A percentile compares a stretch with the other conserved stretches of the same genome.
Evolutionary conservation across 1,140 invertebrate genomes (phyloP).

Genomic region (Megathymus violae): DNA sequence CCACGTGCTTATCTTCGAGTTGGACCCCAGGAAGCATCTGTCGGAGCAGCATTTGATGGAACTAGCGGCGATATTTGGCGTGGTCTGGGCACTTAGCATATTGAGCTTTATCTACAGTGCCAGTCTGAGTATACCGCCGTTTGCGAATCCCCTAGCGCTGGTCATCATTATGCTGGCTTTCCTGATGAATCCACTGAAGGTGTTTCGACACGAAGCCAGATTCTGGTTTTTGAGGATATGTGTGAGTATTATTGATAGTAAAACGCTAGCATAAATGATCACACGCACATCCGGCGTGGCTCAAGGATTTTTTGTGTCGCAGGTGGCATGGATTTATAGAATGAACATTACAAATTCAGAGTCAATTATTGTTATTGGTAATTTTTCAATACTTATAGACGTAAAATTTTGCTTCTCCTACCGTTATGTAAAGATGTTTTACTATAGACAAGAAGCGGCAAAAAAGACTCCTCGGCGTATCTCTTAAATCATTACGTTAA

Average conservation of each 20-base stretch:
- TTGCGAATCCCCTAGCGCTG: slow-evolving; percentile 94
- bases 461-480: no score
- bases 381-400: no score
- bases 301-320: no score
- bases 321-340: no score
- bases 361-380: no score
- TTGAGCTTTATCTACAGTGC: slow-evolving; percentile 93
- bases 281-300: no score
- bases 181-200: slow-evolving; percentile 95
- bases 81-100: slow-evolving; percentile 96
- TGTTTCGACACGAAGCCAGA: slow-evolving; percentile 96
- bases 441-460: no score
- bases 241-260: slow-evolving; percentile 84
- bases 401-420: no score
- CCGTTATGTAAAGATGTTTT: no score
- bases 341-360: no score
- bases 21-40: slow-evolving; percentile 98
- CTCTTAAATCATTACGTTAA: no score
- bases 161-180: slow-evolving; percentile 95
- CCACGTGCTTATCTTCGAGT: slow-evolving; percentile 99
- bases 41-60: slow-evolving; percentile 99
- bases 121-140: slow-evolving; percentile 94
- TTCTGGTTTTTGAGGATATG: slow-evolving; percentile 92
- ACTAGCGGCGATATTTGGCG: slow-evolving; percentile 96
- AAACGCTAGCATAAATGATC: no score